phyloP scores from a whole-genome alignment of 2,888 invertebrate species.

The Apotomis betuletana region DNA sequence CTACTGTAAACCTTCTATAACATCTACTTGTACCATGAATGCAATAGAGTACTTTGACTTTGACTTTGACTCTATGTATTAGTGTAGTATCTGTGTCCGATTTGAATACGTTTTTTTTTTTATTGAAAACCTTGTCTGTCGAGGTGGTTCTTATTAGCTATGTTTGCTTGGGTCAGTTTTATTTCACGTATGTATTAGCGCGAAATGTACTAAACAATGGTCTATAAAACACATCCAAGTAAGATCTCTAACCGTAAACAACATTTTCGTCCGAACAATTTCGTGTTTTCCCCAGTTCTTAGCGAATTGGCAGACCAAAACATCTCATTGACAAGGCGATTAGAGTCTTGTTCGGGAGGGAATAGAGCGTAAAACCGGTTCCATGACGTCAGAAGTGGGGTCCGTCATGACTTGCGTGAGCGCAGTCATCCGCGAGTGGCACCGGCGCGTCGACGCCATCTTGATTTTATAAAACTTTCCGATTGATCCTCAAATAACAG shows the following conservation, averaged over 20 bases:
- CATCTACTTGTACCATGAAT: too few species aligned
- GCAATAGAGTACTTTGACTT: too few species aligned
- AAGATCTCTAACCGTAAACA: constrained; percentile 18
- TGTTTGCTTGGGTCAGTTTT: too few species aligned
- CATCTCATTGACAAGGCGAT: constrained; percentile 43
- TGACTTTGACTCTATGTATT: too few species aligned
- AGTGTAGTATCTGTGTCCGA: too few species aligned
- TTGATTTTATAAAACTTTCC: constrained; percentile 50
- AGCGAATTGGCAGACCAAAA: constrained; percentile 61
- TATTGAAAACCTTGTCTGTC: too few species aligned
- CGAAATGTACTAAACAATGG: neutral
- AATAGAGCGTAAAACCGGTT: constrained; percentile 49
- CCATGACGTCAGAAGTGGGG: constrained; percentile 38
- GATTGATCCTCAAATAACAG: constrained; percentile 22
- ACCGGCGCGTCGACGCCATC: constrained; percentile 59
- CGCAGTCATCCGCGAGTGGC: constrained; percentile 73
- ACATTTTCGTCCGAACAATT: constrained; percentile 49
- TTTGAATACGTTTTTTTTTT: too few species aligned
- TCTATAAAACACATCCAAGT: neutral
- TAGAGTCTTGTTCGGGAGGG: constrained; percentile 44
- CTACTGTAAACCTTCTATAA: too few species aligned
- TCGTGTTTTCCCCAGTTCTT: constrained; percentile 71
- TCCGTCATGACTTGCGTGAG: constrained; percentile 61
- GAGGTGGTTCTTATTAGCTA: too few species aligned
- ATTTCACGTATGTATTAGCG: too few species aligned